Evolutionary conservation across 2,888 invertebrate species (phyloP), one percentile per base, ranked within the genome.

Genomic region (Platycheirus rosarum): DNA sequence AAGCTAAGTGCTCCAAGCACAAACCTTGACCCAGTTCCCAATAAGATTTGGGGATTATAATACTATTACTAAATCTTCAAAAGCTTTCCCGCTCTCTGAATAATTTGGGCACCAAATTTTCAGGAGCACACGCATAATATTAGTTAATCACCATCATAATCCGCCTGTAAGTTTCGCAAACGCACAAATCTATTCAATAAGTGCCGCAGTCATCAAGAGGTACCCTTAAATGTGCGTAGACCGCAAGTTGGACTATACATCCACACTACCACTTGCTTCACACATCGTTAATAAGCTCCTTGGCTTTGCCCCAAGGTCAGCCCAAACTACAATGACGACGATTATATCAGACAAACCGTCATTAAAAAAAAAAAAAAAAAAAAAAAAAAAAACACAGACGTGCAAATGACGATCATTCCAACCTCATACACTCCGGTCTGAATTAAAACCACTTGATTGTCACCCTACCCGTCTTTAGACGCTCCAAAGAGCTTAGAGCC

Each of bases 221-320:
- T 62, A 51, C 48, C 48, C 68, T 40, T 42, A 66, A 57, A 66
- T 71, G 65, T 66, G 65, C 48, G 60, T 71, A 77, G 66, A 26
- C 55, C 14, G 26, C 29, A 48, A 44, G 57, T 65, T 51, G 4
- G 29, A 7, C 29, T 32, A 7, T 23, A 29, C 35, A 44, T 35
- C n/a, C 3, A 23, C 14, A 20, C 66, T 82, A 63, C 71, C 62
- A 77, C 77, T 82, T 77, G 71, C 53, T 73, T 77, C 71, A 73
- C 62, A 49, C 55, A 42, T 73, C 66, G 53, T 73, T 77, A 73
- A 82, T 77, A 37, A 76, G 77, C 82, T 82, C 82, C 82, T 77
- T 82, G 77, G 82, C 82, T 82, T 82, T 82, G 82, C 29, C 49
- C 77, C 77, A 82, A 82, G 82, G 82, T 73, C 82, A 63, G 60